A percentile compares a stretch with the other conserved stretches of the same genome.
These are phyloP conservation scores for Aphelocoma coerulescens DNA, from an alignment of 2,113 vertebrate genomes.

Conservation along the genomic window DNA sequence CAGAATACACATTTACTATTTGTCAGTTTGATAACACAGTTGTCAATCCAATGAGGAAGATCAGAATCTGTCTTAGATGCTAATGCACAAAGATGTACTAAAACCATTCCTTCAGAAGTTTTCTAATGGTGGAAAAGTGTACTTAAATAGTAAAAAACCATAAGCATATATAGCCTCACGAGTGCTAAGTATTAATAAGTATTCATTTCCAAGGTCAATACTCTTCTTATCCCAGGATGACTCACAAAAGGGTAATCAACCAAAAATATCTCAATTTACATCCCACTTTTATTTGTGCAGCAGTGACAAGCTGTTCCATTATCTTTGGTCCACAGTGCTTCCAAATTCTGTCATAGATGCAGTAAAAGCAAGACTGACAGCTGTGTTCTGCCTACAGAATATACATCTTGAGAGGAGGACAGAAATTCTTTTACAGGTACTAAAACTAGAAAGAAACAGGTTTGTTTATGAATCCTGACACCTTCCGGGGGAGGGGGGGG, in stretches of 20 bases:
- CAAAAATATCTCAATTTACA: constrained; percentile 32
- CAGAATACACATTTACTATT: not conserved
- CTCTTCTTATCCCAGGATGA: not conserved
- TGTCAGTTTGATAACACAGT: not conserved
- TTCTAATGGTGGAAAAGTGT: not conserved
- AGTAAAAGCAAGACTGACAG: not conserved
- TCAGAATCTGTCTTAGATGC: not conserved
- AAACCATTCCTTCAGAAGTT: not conserved
- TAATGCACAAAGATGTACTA: not conserved
- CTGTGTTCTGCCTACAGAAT: not conserved
- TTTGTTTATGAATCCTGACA: not conserved
- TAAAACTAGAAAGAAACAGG: not conserved
- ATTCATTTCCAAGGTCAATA: not conserved
- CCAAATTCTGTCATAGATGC: not conserved
- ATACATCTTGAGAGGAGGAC: not conserved
- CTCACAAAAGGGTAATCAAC: constrained; percentile 17
- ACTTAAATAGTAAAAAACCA: not conserved
- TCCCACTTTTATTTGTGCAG: not conserved
- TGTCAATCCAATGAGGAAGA: not conserved
- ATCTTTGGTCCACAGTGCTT: not conserved
- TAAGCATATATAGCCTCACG: not conserved
- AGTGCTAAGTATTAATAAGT: not conserved
- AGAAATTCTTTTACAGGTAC: not conserved
- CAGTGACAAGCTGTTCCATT: constrained; percentile 41
- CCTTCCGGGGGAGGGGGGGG: not conserved